These are phyloP conservation scores for Peromyscus californicus DNA, from an alignment of 2,113 vertebrate genomes.

Conservation along the genomic window DNA sequence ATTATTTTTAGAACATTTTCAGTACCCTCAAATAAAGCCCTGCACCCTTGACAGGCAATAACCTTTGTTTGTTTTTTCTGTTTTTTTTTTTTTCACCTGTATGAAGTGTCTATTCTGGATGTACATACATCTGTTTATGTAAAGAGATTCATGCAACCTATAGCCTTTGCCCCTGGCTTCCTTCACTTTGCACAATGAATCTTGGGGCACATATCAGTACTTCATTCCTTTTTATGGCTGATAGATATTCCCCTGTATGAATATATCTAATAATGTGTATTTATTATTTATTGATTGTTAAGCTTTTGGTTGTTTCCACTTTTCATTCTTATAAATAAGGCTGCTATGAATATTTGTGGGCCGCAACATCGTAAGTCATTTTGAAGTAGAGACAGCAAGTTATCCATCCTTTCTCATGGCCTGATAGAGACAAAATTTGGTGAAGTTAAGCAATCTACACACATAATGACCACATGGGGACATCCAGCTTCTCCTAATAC, in stretches of 20 bases:
- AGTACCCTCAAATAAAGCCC: not conserved
- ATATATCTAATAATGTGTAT: not conserved
- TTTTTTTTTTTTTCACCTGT: not conserved
- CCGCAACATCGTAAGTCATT: not conserved
- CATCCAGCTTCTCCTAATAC: not conserved
- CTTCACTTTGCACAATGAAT: not conserved
- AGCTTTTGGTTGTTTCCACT: not conserved
- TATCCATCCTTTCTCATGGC: not conserved
- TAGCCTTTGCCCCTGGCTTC: not conserved
- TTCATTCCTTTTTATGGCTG: not conserved
- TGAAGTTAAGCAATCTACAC: not conserved
- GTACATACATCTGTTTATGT: not conserved
- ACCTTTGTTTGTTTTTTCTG: too few species aligned
- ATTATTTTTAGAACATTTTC: not conserved
- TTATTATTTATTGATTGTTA: not conserved
- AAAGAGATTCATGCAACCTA: not conserved
- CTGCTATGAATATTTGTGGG: not conserved
- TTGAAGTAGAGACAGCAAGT: not conserved
- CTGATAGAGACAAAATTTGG: not conserved
- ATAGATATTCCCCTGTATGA: not conserved
- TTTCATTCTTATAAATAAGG: not conserved
- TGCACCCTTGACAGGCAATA: not conserved
- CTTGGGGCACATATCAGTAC: not conserved
- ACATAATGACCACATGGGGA: not conserved
- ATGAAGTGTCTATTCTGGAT: not conserved